These are phyloP conservation scores for Sialis fuliginosa DNA, from an alignment of 2,888 invertebrate species.

Conservation along the genomic window DNA sequence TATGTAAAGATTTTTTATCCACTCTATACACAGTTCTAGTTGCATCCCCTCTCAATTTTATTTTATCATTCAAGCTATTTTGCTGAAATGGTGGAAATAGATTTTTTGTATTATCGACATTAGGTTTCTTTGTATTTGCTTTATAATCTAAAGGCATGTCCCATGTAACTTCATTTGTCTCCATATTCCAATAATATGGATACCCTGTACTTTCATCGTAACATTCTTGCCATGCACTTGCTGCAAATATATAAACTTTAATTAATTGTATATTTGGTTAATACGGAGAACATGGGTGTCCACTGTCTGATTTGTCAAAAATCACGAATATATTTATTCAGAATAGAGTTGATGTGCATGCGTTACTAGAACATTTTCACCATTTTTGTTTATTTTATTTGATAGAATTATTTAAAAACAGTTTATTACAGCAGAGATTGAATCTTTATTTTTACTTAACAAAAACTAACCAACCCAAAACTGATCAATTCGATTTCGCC, in stretches of 20 bases:
- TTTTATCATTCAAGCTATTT: too few relatives aligned
- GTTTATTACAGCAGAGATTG: too few relatives aligned
- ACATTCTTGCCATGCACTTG: slow-evolving; percentile 42
- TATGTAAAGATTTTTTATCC: too few relatives aligned
- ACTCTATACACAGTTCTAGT: not conserved
- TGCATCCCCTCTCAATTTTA: not conserved
- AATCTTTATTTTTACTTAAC: not conserved
- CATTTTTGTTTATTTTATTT: too few relatives aligned
- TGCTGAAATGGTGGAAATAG: not conserved
- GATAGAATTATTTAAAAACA: too few relatives aligned
- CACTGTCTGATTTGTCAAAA: too few relatives aligned
- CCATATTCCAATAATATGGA: slow-evolving; percentile 45
- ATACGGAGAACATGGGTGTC: too few relatives aligned
- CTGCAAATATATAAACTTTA: slow-evolving; percentile 16
- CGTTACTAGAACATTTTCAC: too few relatives aligned
- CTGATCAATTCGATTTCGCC: too few relatives aligned
- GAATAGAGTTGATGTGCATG: too few relatives aligned
- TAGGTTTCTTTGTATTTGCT: slow-evolving; percentile 6
- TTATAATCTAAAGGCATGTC: slow-evolving; percentile 33
- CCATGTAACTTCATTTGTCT: slow-evolving; percentile 46
- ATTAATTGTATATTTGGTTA: not conserved
- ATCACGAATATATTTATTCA: too few relatives aligned
- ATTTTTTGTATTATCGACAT: not conserved
- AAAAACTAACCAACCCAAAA: too few relatives aligned
- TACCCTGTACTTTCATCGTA: slow-evolving; percentile 39